phyloP scores from a whole-genome alignment of 1,140 invertebrate genomes.

The Lucilia sericata region DNA sequence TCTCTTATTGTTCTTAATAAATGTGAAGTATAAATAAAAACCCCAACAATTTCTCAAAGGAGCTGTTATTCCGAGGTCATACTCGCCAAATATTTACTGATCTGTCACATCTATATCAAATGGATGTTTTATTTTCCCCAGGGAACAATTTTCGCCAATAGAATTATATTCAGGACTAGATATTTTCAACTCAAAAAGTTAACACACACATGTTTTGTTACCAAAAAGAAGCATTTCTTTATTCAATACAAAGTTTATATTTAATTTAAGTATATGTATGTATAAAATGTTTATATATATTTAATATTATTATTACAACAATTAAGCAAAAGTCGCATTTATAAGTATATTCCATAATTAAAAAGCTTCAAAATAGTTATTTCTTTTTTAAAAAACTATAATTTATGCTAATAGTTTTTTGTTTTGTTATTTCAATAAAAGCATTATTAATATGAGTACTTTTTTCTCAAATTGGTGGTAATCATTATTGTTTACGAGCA shows the following conservation, averaged over 20 bases:
- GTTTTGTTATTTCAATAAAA: background rate
- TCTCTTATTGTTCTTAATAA: background rate
- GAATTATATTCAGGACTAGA: too few relatives aligned
- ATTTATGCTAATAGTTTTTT: background rate
- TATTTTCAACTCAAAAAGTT: background rate
- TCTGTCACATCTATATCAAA: too few relatives aligned
- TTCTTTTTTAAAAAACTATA: background rate
- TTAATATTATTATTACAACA: slow-evolving; percentile 13
- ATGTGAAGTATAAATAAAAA: too few relatives aligned
- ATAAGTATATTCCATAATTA: background rate
- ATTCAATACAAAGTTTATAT: slow-evolving; percentile 1
- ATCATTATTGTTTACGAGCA: slow-evolving; percentile 17
- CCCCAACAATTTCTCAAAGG: too few relatives aligned
- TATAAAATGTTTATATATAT: slow-evolving; percentile 25
- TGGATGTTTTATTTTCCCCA: too few relatives aligned
- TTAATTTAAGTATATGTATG: slow-evolving; percentile 21
- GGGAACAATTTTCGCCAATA: too few relatives aligned
- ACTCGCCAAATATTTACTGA: too few relatives aligned
- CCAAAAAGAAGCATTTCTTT: slow-evolving; percentile 21
- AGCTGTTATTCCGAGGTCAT: too few relatives aligned
- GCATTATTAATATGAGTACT: background rate
- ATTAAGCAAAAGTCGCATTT: slow-evolving; percentile 23
- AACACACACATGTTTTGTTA: background rate
- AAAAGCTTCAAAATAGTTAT: background rate
- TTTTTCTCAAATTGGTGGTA: background rate